Conservation (phyloP, 2,113 vertebrate species). For the Leucoraja erinaceus region DNA sequence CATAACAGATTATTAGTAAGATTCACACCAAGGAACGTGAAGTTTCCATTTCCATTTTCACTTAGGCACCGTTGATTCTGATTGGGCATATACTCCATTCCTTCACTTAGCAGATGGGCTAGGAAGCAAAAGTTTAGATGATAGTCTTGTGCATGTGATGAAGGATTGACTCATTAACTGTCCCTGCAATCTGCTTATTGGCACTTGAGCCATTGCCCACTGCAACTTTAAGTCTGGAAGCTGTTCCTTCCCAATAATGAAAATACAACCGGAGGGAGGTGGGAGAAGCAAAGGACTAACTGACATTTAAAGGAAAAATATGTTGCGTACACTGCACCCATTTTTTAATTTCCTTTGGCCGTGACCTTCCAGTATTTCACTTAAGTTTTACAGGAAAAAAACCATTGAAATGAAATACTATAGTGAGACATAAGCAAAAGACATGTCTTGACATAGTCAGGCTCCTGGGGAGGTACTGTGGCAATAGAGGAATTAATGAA, state of each 20-base stretch:
- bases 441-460: not conserved
- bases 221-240: not conserved
- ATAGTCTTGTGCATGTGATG: not conserved
- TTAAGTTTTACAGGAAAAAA: not conserved
- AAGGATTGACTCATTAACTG: not conserved
- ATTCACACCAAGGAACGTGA: no score
- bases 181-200: not conserved
- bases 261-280: not conserved
- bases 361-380: not conserved
- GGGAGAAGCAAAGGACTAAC: not conserved
- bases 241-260: not conserved
- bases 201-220: not conserved
- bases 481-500: not conserved
- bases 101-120: not conserved
- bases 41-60: no score
- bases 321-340: not conserved
- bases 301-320: not conserved
- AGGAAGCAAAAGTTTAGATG: not conserved
- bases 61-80: no score
- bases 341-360: constrained; percentile 23
- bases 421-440: not conserved
- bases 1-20: no score
- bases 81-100: no score
- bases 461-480: not conserved
- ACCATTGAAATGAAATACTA: not conserved